A percentile compares a stretch with the other conserved stretches of the same genome.
Evolutionary conservation across 2,888 invertebrate species (phyloP).

Genomic region (Tuta absoluta): DNA sequence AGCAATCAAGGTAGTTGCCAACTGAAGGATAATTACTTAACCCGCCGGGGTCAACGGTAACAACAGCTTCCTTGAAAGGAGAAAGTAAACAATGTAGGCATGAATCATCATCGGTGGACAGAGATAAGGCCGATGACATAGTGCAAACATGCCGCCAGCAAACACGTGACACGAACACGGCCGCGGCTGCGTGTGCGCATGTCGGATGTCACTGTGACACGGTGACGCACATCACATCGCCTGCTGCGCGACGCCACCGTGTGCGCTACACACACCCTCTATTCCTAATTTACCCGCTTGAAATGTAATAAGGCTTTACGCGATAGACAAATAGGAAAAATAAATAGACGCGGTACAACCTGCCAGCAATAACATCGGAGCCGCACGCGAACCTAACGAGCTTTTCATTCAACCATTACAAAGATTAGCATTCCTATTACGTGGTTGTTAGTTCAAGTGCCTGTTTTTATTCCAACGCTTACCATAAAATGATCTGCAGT

Average conservation of each 20-base stretch:
- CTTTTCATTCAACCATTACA: conserved; percentile 27
- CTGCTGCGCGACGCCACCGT: background rate
- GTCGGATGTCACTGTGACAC: conserved; percentile 18
- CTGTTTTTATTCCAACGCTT: conserved; percentile 29
- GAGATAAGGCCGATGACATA: conserved; percentile 71
- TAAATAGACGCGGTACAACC: conserved; percentile 4
- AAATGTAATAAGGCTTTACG: conserved; percentile 11
- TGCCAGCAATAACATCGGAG: conserved; percentile 21
- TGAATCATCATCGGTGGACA: conserved; percentile 71
- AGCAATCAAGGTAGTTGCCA: conserved; percentile 14
- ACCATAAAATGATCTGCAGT: conserved; percentile 9
- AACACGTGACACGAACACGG: conserved; percentile 51
- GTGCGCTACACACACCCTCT: background rate
- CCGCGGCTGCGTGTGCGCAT: background rate
- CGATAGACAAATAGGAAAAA: conserved; percentile 2
- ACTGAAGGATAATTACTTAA: conserved; percentile 14
- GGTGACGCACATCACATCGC: conserved; percentile 22
- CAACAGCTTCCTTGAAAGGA: conserved; percentile 52
- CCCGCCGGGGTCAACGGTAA: conserved; percentile 5
- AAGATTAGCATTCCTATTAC: conserved; percentile 23
- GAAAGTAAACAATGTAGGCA: conserved; percentile 63
- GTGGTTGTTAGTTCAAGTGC: conserved; percentile 17
- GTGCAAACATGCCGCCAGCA: conserved; percentile 56
- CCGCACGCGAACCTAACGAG: conserved; percentile 33
- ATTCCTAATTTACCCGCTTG: conserved; percentile 4